phyloP scores from a whole-genome alignment of 2,113 vertebrate genomes.

The Myiozetetes cayanensis region DNA sequence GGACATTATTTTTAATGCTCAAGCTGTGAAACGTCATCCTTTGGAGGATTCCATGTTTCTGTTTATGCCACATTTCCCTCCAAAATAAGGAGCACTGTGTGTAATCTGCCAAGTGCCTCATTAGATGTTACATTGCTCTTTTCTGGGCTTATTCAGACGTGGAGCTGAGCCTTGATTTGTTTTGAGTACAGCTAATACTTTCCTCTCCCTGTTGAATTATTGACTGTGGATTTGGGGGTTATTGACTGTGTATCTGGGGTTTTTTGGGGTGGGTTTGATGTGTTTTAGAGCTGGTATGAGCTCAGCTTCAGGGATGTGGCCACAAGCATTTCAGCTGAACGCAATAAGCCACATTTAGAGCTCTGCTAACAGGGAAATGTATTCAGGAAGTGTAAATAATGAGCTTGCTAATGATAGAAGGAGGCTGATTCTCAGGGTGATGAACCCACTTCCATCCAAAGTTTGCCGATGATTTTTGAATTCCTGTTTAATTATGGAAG shows the following conservation, averaged over 20 bases:
- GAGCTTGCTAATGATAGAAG: background rate
- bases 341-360: background rate
- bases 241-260: background rate
- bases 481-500: background rate
- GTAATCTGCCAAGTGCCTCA: background rate
- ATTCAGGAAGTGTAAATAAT: constrained; percentile 20
- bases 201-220: background rate
- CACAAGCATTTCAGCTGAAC: background rate
- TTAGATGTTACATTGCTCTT: background rate
- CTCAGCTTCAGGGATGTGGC: background rate
- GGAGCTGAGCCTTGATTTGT: background rate
- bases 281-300: background rate
- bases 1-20: background rate
- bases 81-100: background rate
- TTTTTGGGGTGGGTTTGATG: background rate
- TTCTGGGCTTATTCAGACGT: background rate
- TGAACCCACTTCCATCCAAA: background rate
- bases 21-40: background rate
- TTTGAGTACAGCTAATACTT: background rate
- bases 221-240: background rate
- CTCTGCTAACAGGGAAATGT: background rate
- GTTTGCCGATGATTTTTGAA: background rate
- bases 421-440: background rate
- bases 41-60: background rate
- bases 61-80: constrained; percentile 1